Evolutionary conservation across 2,888 invertebrate species (phyloP).

Genomic region (Ectobius pallidus): DNA sequence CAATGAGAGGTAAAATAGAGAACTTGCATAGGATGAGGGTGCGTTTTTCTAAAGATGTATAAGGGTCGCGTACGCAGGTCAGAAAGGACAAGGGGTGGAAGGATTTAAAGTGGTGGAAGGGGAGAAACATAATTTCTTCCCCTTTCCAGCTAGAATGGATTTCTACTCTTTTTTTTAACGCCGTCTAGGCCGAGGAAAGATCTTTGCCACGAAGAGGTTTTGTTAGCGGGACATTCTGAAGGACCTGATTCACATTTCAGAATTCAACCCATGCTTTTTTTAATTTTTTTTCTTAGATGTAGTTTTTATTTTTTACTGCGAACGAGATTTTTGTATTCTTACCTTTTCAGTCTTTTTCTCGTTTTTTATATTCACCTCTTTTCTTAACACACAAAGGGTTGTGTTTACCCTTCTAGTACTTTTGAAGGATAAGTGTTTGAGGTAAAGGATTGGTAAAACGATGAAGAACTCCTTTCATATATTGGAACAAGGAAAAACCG

Average conservation of each 20-base stretch:
- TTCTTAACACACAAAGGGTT: slow-evolving; percentile 39
- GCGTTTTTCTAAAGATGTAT: slow-evolving; percentile 34
- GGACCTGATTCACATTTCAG: slow-evolving; percentile 34
- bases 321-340: slow-evolving; percentile 33
- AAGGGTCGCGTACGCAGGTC: slow-evolving; percentile 23
- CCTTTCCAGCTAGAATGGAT: slow-evolving; percentile 3
- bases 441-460: slow-evolving; percentile 25
- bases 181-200: slow-evolving; percentile 19
- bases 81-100: slow-evolving; percentile 18
- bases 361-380: slow-evolving; percentile 31
- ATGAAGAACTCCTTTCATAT: slow-evolving; percentile 11
- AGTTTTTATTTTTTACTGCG: slow-evolving; percentile 22
- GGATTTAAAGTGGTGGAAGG: no score
- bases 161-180: slow-evolving; percentile 21
- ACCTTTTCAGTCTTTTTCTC: background rate
- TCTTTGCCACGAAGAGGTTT: slow-evolving; percentile 4
- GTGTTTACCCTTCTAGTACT: slow-evolving; percentile 34
- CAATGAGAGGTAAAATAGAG: slow-evolving; percentile 29
- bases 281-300: slow-evolving; percentile 8
- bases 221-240: no score
- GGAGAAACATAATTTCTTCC: slow-evolving; percentile 19
- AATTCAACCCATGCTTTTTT: slow-evolving; percentile 16
- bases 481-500: slow-evolving; percentile 20
- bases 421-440: slow-evolving; percentile 14
- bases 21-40: slow-evolving; percentile 24